Conservation (phyloP, 1,140 invertebrate genomes). For the Aphaenogaster floridana region DNA sequence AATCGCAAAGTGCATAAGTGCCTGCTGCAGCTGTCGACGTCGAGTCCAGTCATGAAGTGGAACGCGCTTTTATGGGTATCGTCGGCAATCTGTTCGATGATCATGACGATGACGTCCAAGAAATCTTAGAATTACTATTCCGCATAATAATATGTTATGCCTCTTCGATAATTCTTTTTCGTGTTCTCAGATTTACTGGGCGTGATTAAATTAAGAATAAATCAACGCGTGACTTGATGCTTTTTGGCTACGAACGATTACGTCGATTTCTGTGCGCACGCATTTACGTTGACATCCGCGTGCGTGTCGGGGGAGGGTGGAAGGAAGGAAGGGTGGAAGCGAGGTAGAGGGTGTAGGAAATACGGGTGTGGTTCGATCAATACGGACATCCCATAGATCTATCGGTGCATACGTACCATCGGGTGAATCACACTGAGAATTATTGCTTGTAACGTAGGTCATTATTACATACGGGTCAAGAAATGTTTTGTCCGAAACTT, state of each 20-base stretch:
- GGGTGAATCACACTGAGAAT: conserved; percentile 64
- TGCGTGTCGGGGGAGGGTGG: conserved; percentile 28
- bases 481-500: conserved; percentile 2
- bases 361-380: conserved; percentile 86
- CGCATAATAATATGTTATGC: neutral
- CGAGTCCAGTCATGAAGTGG: conserved; percentile 5
- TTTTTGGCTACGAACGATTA: conserved; percentile 34
- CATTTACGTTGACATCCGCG: conserved; percentile 63
- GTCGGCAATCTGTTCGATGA: neutral
- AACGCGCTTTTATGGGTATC: neutral
- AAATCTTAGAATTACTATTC: neutral
- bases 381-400: conserved; percentile 84
- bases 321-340: conserved; percentile 53
- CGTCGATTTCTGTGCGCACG: conserved; percentile 74
- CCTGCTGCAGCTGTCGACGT: conserved; percentile 1
- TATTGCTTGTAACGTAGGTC: conserved; percentile 1
- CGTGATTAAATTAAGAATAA: neutral
- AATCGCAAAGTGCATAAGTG: conserved; percentile 27
- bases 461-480: neutral
- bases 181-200: neutral
- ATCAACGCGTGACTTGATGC: neutral
- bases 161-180: neutral
- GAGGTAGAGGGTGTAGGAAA: conserved; percentile 77
- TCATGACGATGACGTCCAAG: neutral
- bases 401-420: conserved; percentile 74